Base-by-base conservation (phyloP, 2,113 vertebrate species). In the Nyctibius bracteatus region DNA sequence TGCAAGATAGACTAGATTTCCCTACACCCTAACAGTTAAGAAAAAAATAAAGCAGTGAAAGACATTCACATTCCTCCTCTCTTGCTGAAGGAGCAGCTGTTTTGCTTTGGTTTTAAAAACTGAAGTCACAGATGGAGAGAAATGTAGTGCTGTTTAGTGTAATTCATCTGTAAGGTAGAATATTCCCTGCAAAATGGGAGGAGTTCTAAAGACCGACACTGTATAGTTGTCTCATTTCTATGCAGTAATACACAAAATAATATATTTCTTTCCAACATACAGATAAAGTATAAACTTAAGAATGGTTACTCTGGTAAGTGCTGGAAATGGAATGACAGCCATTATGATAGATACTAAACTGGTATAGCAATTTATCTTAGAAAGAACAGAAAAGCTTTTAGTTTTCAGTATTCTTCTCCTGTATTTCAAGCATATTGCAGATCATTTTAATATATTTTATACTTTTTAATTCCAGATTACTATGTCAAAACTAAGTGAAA, bases 401-500 rank as follows among this genome's bases (percentile, higher is more conserved):
- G 1, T 35, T 91, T 65, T 80, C 13, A 59, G n/a, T 25, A 43
- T 59, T 71, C 74, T 14, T 67, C 8, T 46, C 39, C n/a, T 49
- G 12, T 80, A 24, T 80, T 80, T 66, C 46, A 85, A 41, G 14
- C 23, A 44, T 28, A 65, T 21, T 65, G 20, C 35, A 75, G 27
- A 77, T 68, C 0, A 78, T 58, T 90, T 81, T 39, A 57, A 49
- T 59, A 14, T 46, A 31, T 65, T 57, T 93, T 44, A 49, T 51
- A 47, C 4, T 86, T 88, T 68, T 46, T 37, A 35, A 81, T 84
- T 89, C 19, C 47, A 55, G 59, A 92, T 95, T 94, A 84, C 58
- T 81, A 62, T 92, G 73, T 88, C 77, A 94, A 95, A 93, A 65
- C 15, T 81, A 65, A 95, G 49, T 95, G 96, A 96, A 81, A 94